A percentile compares a stretch with the other conserved stretches of the same genome.
Evolutionary conservation across 2,797 vertebrate species (phyloP).

Genomic region (Emydoidea blandingii): DNA sequence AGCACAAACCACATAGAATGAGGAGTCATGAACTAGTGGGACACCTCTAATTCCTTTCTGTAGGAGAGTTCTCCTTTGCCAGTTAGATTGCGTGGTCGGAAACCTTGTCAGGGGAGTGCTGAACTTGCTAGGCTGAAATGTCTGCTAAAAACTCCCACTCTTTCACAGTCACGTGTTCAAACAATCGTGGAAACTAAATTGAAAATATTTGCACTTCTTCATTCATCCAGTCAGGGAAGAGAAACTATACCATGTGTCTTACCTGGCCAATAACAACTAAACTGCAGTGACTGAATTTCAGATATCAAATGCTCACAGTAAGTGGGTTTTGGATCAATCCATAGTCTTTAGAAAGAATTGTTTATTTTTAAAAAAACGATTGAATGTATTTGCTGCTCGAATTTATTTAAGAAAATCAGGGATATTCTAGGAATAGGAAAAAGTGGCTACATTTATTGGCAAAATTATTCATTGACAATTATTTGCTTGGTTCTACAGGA

Average conservation of each 20-base stretch:
- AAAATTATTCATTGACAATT: not conserved
- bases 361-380: fast-evolving
- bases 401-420: not conserved
- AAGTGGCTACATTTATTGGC: not conserved
- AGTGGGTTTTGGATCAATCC: not conserved
- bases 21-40: not conserved
- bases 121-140: not conserved
- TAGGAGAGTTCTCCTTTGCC: not conserved
- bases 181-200: not conserved
- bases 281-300: not conserved
- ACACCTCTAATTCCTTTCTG: not conserved
- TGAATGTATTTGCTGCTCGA: not conserved
- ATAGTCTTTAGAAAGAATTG: not conserved
- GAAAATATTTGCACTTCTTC: not conserved
- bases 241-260: not conserved
- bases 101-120: not conserved
- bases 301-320: not conserved
- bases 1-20: not conserved
- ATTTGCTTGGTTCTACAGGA: not conserved
- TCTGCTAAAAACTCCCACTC: not conserved
- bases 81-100: not conserved
- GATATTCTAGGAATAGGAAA: not conserved
- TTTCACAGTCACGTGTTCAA: not conserved
- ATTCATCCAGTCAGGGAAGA: not conserved
- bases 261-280: not conserved